These are phyloP conservation scores for Fulica atra DNA, from an alignment of 2,113 vertebrate species.

Conservation along the genomic window DNA sequence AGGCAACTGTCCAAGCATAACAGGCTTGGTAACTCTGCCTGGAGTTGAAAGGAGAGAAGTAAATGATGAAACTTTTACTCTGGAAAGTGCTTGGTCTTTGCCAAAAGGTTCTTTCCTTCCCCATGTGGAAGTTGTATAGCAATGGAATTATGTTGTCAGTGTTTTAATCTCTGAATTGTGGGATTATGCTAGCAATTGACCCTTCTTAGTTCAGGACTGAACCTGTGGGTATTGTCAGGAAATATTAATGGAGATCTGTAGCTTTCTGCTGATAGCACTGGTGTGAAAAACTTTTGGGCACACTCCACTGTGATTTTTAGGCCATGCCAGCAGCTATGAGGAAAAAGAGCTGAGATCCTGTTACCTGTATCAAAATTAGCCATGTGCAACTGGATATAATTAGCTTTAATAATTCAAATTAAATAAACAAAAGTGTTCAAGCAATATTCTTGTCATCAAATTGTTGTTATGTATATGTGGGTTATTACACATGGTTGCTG, in stretches of 20 bases:
- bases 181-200: not conserved
- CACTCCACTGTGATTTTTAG: not conserved
- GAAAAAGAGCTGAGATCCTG: not conserved
- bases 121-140: conserved; percentile 35
- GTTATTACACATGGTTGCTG: not conserved
- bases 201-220: not conserved
- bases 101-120: conserved; percentile 46
- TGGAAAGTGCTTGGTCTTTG: conserved; percentile 44
- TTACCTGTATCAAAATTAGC: not conserved
- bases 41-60: conserved; percentile 32
- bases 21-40: conserved; percentile 11
- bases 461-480: not conserved
- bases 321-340: not conserved
- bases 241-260: not conserved
- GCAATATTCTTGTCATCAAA: not conserved
- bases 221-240: not conserved
- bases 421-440: not conserved
- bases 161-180: not conserved
- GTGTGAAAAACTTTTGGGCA: not conserved
- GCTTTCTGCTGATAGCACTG: not conserved
- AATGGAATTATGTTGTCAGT: conserved; percentile 32
- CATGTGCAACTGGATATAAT: not conserved
- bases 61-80: conserved; percentile 40
- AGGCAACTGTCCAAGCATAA: conserved; percentile 54
- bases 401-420: not conserved